A percentile compares a stretch with the other conserved stretches of the same genome.
These are phyloP conservation scores for Lanius collurio DNA, from an alignment of 2,113 vertebrate genomes.

Conservation along the genomic window DNA sequence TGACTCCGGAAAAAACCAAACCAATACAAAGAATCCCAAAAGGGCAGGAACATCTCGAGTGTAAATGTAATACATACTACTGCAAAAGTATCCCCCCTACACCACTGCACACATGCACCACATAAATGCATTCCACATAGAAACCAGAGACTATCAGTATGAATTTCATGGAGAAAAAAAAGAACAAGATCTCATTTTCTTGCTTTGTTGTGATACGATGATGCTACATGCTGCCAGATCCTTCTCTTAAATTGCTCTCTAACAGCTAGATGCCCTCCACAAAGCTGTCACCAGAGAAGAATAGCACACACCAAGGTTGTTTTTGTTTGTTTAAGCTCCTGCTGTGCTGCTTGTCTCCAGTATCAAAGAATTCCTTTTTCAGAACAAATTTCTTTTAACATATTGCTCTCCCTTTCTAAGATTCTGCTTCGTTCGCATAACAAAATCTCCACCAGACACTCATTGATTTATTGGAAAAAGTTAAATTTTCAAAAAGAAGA, in stretches of 20 bases:
- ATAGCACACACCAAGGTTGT: constrained; percentile 39
- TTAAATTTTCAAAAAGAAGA: not conserved
- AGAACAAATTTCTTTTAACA: constrained; percentile 53
- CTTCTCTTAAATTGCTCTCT: constrained; percentile 50
- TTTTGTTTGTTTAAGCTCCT: constrained; percentile 49
- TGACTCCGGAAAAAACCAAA: not conserved
- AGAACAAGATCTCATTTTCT: constrained; percentile 40
- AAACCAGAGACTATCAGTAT: constrained; percentile 7
- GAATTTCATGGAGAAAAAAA: constrained; percentile 15
- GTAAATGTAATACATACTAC: not conserved
- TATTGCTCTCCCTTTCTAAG: not conserved
- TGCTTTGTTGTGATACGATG: not conserved
- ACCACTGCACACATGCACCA: not conserved
- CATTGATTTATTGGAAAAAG: not conserved
- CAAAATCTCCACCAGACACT: not conserved
- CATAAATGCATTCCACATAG: not conserved
- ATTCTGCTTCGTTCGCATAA: not conserved
- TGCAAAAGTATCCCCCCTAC: not conserved
- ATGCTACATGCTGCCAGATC: not conserved
- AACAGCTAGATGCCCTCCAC: constrained; percentile 43
- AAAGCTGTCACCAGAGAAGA: constrained; percentile 42
- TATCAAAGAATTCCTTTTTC: constrained; percentile 49
- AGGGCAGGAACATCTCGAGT: not conserved
- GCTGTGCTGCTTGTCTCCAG: constrained; percentile 50
- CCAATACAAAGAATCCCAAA: constrained; percentile 12